These are phyloP conservation scores for Vidua chalybeata DNA, from an alignment of 2,113 vertebrate genomes.

Conservation along the genomic window DNA sequence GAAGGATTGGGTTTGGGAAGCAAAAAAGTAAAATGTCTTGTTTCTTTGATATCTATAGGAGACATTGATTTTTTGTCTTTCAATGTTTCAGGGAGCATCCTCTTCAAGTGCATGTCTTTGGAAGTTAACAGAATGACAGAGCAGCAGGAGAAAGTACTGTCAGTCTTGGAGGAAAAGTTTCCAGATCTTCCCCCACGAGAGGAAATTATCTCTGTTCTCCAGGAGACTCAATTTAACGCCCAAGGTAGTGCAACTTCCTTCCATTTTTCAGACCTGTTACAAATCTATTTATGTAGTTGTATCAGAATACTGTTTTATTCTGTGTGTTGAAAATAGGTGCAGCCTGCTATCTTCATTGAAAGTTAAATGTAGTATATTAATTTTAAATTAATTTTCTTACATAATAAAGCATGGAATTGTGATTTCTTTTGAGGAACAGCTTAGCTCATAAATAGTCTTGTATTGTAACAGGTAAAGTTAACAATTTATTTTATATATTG, in stretches of 20 bases:
- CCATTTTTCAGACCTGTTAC: not conserved
- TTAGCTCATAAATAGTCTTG: not conserved
- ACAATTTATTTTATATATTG: not conserved
- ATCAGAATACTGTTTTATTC: not conserved
- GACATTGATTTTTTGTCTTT: not conserved
- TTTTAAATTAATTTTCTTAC: not conserved
- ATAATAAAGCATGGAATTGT: not conserved
- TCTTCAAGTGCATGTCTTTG: slow-evolving; percentile 76
- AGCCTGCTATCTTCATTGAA: not conserved
- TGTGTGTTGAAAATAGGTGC: not conserved
- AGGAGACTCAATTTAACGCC: slow-evolving; percentile 66
- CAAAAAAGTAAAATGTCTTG: not conserved
- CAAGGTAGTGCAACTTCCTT: slow-evolving; percentile 61
- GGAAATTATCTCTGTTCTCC: slow-evolving; percentile 72
- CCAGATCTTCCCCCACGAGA: slow-evolving; percentile 75
- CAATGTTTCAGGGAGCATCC: slow-evolving; percentile 81
- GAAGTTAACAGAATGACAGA: slow-evolving; percentile 74
- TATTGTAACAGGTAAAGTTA: not conserved
- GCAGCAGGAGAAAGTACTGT: slow-evolving; percentile 81
- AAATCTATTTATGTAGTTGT: not conserved
- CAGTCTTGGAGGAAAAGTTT: slow-evolving; percentile 78
- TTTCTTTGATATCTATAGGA: not conserved
- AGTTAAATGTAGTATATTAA: not conserved
- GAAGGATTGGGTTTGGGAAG: not conserved
- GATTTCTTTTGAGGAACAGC: not conserved